Evolutionary conservation across 2,113 vertebrate genomes (phyloP).

Genomic region (Propithecus coquereli): DNA sequence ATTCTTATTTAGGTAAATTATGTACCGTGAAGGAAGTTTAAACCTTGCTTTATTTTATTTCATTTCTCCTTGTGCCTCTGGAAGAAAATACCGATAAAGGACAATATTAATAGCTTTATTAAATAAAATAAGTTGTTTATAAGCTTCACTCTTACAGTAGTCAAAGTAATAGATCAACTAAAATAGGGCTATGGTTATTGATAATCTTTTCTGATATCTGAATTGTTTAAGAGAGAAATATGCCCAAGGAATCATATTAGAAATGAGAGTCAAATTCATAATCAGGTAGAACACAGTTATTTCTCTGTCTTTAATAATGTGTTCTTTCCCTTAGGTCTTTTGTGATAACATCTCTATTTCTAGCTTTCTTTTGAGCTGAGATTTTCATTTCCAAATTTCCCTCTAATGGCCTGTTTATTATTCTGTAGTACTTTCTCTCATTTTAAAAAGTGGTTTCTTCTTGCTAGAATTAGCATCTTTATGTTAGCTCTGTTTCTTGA

Average conservation of each 20-base stretch:
- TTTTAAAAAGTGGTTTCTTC: background rate
- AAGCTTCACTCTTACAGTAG: background rate
- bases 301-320: background rate
- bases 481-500: background rate
- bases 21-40: background rate
- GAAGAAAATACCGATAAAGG: background rate
- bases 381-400: conserved; percentile 17
- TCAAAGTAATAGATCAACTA: background rate
- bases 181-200: background rate
- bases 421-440: background rate
- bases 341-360: background rate
- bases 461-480: background rate
- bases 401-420: background rate
- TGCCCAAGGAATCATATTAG: background rate
- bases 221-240: conserved; percentile 37
- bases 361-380: conserved; percentile 1
- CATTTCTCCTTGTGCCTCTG: background rate
- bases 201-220: background rate
- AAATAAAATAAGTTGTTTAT: background rate
- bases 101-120: background rate
- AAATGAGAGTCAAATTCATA: conserved; percentile 19
- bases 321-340: conserved; percentile 6
- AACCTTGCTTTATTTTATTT: conserved; percentile 8
- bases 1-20: background rate
- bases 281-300: background rate